These are phyloP conservation scores for Gallinago solitaria DNA, from an alignment of 2,797 vertebrate species.

Conservation along the genomic window DNA sequence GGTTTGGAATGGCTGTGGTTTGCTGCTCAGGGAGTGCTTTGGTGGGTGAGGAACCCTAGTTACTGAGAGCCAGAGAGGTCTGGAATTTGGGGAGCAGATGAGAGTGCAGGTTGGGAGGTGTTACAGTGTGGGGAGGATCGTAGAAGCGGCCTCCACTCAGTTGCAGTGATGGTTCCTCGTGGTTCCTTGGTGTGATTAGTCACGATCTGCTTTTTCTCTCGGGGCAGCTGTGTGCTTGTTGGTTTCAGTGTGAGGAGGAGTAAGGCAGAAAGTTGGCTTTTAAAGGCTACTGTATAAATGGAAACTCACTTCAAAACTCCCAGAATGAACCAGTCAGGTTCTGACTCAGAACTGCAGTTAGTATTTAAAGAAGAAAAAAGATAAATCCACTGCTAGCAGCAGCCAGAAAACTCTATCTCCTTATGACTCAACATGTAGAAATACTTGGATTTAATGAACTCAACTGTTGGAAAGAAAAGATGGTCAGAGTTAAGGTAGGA, in stretches of 20 bases:
- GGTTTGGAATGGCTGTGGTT: background rate
- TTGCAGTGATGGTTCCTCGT: background rate
- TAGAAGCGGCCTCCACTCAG: background rate
- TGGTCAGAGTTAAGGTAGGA: constrained; percentile 23
- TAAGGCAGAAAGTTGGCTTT: constrained; percentile 47
- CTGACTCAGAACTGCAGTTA: constrained; percentile 79
- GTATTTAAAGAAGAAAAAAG: constrained; percentile 33
- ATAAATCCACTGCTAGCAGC: constrained; percentile 10
- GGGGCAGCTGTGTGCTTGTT: background rate
- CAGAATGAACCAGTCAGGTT: constrained; percentile 40
- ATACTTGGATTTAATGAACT: constrained; percentile 59
- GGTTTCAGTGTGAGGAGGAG: constrained; percentile 50
- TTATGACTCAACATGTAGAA: constrained; percentile 74
- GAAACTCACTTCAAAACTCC: constrained; percentile 66
- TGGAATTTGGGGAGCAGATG: background rate
- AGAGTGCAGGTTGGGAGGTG: background rate
- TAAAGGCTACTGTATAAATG: constrained; percentile 62
- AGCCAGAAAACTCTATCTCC: constrained; percentile 67
- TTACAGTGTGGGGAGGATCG: background rate
- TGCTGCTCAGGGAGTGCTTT: background rate
- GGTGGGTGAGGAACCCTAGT: background rate
- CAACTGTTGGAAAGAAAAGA: constrained; percentile 32
- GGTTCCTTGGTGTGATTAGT: constrained; percentile 7
- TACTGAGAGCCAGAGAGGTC: background rate
- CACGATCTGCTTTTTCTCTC: background rate